Base-by-base conservation (phyloP, 2,113 vertebrate species). In the Sorex fumeus region DNA sequence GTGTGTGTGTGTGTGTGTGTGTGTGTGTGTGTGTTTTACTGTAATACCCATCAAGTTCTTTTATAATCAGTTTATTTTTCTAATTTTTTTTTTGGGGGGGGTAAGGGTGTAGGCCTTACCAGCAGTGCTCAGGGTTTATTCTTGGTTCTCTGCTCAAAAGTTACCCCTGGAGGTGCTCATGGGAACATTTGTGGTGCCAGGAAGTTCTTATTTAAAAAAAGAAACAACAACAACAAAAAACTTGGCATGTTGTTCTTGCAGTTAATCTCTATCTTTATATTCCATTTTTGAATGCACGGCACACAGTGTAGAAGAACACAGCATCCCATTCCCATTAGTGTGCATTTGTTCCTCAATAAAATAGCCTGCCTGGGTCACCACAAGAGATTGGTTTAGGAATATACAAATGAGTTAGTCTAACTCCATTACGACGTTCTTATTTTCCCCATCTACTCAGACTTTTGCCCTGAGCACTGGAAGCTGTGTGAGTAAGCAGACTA, bases 321-420 rank as follows among this genome's bases (percentile, higher is more conserved):
- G 78, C 67, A 16, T 76, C 79, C 43, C 40, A n/a, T 69, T 76
- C 79, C 43, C 40, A n/a, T 69, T 60, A 47, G 45, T 13, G 40
- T 36, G 72, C 82, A 81, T 87, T 87, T 93, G 45, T 77, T 84
- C 89, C 80, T 40, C 83, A 88, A 13, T 92, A 83, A 91, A 90
- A 92, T 87, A 90, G 92, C 78, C 57, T 72, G 45, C 81, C 84
- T 60, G 18, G 21, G 57, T 92, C 21, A 88, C 83, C 84, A 76
- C 85, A 76, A 62, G 66, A 12, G 11, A 57, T 34, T 94, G 84
- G 70, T 75, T 90, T 57, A 87, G 88, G 93, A 93, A 94, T 93
- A 81, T 2, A 83, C 5, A 84, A 67, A 93, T 67, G 84, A 69
- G 75, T 34, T 50, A 23, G 6, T 83, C 40, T 75, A 84, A 76